Conservation (phyloP, 1,140 invertebrate species). For the Penaeus japonicus region DNA sequence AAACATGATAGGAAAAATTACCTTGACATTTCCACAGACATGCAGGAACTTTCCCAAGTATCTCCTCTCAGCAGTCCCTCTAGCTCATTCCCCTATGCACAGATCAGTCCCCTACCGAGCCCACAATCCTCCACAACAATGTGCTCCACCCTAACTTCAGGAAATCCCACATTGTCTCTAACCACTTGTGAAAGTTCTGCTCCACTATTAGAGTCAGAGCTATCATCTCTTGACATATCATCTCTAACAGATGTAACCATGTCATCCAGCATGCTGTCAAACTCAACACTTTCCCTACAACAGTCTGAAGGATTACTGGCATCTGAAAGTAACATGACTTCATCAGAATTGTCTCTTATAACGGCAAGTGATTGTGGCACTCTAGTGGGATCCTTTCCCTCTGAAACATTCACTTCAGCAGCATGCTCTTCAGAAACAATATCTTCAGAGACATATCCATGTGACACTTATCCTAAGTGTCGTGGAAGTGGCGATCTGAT, state of each 20-base stretch:
- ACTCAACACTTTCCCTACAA: slow-evolving; percentile 26
- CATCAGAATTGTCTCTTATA: slow-evolving; percentile 21
- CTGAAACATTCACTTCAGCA: slow-evolving; percentile 16
- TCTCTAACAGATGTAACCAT: slow-evolving; percentile 47
- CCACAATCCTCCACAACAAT: slow-evolving; percentile 33
- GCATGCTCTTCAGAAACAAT: slow-evolving; percentile 19
- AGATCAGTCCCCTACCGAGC: slow-evolving; percentile 45
- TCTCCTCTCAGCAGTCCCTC: slow-evolving; percentile 37
- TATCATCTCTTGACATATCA: slow-evolving; percentile 37
- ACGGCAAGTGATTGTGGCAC: slow-evolving; percentile 36
- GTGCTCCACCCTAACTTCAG: slow-evolving; percentile 16
- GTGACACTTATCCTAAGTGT: slow-evolving; percentile 15
- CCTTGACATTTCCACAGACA: neutral
- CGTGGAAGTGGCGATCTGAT: neutral
- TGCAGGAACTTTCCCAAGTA: neutral
- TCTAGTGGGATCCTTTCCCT: slow-evolving; percentile 25
- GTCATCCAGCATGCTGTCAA: slow-evolving; percentile 32
- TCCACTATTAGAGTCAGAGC: slow-evolving; percentile 28
- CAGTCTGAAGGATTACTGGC: slow-evolving; percentile 17
- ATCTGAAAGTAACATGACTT: slow-evolving; percentile 15
- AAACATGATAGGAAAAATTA: neutral
- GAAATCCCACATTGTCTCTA: slow-evolving; percentile 8
- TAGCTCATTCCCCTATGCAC: slow-evolving; percentile 43
- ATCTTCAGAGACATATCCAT: slow-evolving; percentile 11
- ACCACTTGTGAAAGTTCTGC: slow-evolving; percentile 24